phyloP scores from a whole-genome alignment of 2,797 vertebrate genomes.

The Rhabdophis nuchalis region DNA sequence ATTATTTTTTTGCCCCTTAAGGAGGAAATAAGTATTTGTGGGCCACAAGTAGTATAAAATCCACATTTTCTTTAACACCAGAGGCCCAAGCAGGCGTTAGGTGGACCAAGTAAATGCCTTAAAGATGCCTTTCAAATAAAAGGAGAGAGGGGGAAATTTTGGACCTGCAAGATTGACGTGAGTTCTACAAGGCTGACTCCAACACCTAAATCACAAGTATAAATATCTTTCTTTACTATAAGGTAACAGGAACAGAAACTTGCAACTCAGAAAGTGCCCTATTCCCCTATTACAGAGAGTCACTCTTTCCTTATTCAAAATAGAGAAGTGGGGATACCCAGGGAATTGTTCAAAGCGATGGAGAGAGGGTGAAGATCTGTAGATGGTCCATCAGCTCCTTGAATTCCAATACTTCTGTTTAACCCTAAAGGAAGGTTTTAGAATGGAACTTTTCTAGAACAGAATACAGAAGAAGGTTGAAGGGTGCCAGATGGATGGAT shows the following conservation, averaged over 20 bases:
- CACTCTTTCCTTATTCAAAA: not conserved
- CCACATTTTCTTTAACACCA: conserved; percentile 21
- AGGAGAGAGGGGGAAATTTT: too few relatives aligned
- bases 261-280: not conserved
- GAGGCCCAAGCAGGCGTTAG: conserved; percentile 41
- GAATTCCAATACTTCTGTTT: not conserved
- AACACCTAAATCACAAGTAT: not conserved
- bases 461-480: not conserved
- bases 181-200: not conserved
- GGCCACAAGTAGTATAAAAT: conserved; percentile 47
- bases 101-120: conserved; percentile 29
- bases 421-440: not conserved
- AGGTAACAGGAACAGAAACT: not conserved
- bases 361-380: not conserved
- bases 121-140: not conserved
- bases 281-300: not conserved
- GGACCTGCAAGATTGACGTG: not conserved
- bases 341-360: not conserved
- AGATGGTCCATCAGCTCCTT: not conserved
- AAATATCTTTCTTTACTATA: not conserved
- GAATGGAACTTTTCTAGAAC: not conserved
- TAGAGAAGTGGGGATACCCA: not conserved
- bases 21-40: conserved; percentile 39
- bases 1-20: conserved; percentile 18
- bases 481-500: not conserved